Evolutionary conservation across 2,888 invertebrate species (phyloP).

Genomic region (Eristalis tenax): DNA sequence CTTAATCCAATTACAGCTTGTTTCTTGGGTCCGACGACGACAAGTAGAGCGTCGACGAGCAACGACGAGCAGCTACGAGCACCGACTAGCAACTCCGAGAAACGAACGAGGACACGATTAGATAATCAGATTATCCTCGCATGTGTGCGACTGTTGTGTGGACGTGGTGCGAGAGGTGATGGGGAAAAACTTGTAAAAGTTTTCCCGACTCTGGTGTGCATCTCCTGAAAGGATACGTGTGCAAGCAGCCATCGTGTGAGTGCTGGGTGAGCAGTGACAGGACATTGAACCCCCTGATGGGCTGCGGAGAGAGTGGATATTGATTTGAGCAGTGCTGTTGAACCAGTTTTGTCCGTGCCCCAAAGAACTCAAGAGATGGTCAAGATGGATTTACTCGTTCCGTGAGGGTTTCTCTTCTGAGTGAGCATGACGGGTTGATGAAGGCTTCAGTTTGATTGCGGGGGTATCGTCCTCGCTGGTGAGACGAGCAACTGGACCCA

Average conservation of each 20-base stretch:
- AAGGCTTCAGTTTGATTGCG: no score
- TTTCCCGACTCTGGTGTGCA: background rate
- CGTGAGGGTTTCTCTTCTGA: background rate
- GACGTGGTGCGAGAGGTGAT: background rate
- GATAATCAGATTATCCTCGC: constrained; percentile 41
- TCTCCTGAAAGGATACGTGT: background rate
- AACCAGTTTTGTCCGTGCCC: background rate
- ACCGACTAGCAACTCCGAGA: constrained; percentile 10
- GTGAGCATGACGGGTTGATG: background rate
- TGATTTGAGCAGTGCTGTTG: background rate
- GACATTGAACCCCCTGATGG: background rate
- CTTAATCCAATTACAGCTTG: constrained; percentile 64
- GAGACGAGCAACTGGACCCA: no score
- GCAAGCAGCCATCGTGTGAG: background rate
- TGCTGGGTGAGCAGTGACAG: background rate
- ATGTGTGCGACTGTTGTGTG: background rate
- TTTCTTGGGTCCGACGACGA: constrained; percentile 44
- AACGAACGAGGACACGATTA: constrained; percentile 43
- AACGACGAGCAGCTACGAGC: constrained; percentile 26
- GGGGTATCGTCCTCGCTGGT: no score
- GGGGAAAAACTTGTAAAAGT: background rate
- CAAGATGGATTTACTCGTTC: background rate
- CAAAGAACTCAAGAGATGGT: background rate
- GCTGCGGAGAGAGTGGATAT: background rate
- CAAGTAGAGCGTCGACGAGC: constrained; percentile 6